Conservation (phyloP, 1,140 invertebrate genomes). For the Halesus radiatus region DNA sequence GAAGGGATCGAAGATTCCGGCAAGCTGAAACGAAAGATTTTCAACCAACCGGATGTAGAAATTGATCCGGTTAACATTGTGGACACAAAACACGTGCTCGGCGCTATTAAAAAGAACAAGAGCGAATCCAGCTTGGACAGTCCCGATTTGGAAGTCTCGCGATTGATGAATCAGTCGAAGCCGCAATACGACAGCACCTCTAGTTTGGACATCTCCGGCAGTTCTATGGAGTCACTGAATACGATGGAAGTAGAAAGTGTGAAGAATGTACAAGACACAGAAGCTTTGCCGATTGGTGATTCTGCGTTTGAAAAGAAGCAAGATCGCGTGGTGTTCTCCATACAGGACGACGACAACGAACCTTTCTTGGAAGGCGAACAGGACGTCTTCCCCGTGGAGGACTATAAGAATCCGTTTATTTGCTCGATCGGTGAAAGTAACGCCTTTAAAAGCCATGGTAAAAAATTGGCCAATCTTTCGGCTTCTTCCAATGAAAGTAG, state of each 20-base stretch:
- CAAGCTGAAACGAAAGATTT: neutral
- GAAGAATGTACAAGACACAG: neutral
- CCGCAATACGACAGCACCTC: slow-evolving; percentile 67
- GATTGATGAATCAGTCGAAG: slow-evolving; percentile 63
- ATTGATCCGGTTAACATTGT: neutral
- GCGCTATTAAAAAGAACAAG: slow-evolving; percentile 68
- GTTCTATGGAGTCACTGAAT: slow-evolving; percentile 67
- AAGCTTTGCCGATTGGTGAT: neutral
- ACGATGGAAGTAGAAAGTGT: slow-evolving; percentile 50
- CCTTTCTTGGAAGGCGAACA: slow-evolving; percentile 12
- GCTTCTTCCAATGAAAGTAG: slow-evolving; percentile 54
- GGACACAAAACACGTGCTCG: neutral
- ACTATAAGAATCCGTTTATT: slow-evolving; percentile 27
- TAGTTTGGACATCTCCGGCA: slow-evolving; percentile 67
- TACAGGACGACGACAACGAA: slow-evolving; percentile 21
- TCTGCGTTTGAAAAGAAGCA: neutral
- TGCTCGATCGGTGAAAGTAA: neutral
- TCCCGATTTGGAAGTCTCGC: slow-evolving; percentile 68
- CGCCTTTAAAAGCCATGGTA: slow-evolving; percentile 14
- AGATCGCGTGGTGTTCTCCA: neutral
- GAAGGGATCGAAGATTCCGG: neutral
- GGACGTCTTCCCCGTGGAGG: slow-evolving; percentile 5
- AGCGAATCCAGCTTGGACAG: slow-evolving; percentile 69
- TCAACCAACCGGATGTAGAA: neutral
- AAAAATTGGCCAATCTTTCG: slow-evolving; percentile 45